Base-by-base conservation (phyloP, 2,797 vertebrate genomes). In the Babyrousa celebensis region DNA sequence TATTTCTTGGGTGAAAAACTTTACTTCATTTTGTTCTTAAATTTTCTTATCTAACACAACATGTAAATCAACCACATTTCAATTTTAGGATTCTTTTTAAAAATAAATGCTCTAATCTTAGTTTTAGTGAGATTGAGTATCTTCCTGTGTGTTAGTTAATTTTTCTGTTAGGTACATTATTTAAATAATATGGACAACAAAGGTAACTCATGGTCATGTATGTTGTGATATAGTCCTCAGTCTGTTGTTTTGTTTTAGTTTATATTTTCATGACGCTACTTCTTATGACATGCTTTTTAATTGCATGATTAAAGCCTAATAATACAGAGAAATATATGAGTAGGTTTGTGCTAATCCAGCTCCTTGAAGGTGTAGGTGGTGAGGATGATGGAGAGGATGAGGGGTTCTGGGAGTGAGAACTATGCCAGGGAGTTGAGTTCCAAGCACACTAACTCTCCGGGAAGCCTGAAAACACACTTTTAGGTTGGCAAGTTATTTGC, bases 151-250 rank as follows among this genome's bases (percentile, higher is more conserved):
- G 12, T 60, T 84, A 9, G 32, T 89, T 96, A 68, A 15, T 25
- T 91, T 96, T 88, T 68, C 60, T 94, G 10, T 3, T 23, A 29
- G 32, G 23, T 63, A 62, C 58, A 32, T 65, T 89, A 67, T 85
- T 74, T 48, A 56, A 68, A 79, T 12, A 83, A 40, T 27, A 18
- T 32, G 5, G 29, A n/a, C 3, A 65, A 60, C 23, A 74, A 70
- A 4, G 25, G 3, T 25, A 65, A 32, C 40, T 58, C 48, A 25
- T 27, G 48, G 6, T 48, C 85, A 43, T 23, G 43, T 48, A 48
- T 48, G 43, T 48, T 48, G 43, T 48, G 9, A 48, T 48, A 48
- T 48, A 48, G 43, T 48, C 43, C 43, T 48, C 43, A 48, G 43
- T 48, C 43, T 48, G 43, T 48, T 6, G 43, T 48, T 48, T 48